These are phyloP conservation scores for Poeciliopsis turneri DNA, from an alignment of 2,797 vertebrate species.

Conservation along the genomic window DNA sequence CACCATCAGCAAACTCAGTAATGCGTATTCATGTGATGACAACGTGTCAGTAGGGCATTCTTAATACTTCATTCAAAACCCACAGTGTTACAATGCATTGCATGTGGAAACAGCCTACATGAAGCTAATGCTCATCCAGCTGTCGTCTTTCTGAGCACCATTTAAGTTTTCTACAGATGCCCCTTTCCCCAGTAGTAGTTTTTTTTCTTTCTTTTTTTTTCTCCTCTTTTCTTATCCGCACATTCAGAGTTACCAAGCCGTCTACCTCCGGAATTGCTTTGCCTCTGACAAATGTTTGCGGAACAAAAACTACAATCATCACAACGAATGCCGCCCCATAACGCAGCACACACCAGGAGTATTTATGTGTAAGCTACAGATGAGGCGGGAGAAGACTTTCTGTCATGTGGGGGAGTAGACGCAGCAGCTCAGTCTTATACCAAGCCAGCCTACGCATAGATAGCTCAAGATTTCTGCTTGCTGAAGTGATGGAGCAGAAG, in stretches of 20 bases:
- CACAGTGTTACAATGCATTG: not conserved
- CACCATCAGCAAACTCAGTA: not conserved
- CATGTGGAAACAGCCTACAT: not conserved
- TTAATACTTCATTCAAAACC: not conserved
- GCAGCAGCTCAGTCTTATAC: slow-evolving; percentile 45
- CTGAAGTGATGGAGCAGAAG: slow-evolving; percentile 2
- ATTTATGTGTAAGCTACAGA: slow-evolving; percentile 51
- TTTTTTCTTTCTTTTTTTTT: not conserved
- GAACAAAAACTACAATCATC: slow-evolving; percentile 52
- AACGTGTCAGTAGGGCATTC: not conserved
- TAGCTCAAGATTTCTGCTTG: not conserved
- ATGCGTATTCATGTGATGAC: not conserved
- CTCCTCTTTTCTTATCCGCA: not conserved
- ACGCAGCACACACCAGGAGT: slow-evolving; percentile 32
- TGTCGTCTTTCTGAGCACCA: slow-evolving; percentile 8
- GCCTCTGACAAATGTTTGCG: slow-evolving; percentile 56
- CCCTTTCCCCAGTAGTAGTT: not conserved
- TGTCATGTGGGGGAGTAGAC: slow-evolving; percentile 52
- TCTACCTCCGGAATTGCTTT: slow-evolving; percentile 42
- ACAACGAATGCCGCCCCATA: slow-evolving; percentile 36
- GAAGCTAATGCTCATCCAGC: slow-evolving; percentile 2
- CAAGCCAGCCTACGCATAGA: not conserved
- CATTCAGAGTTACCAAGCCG: slow-evolving; percentile 20
- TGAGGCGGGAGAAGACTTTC: slow-evolving; percentile 28
- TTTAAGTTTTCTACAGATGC: slow-evolving; percentile 28